Evolutionary conservation across 2,113 vertebrate genomes (phyloP), one percentile per base, ranked within the genome.

Genomic region (Alosa alosa): DNA sequence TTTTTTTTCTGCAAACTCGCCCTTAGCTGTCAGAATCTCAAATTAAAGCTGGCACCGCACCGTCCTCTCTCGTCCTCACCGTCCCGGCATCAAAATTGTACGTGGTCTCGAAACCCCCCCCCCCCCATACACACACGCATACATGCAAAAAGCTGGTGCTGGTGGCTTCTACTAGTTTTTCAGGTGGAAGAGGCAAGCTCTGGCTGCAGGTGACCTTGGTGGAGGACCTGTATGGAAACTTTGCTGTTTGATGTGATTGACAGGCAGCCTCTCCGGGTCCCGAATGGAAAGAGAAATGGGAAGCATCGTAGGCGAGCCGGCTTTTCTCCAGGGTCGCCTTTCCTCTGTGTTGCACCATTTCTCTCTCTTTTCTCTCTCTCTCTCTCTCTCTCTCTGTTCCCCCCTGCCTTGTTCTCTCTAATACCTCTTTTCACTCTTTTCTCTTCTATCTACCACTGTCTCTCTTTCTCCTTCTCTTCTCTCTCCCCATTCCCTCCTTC

Each of bases 11-110:
- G 9, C 50, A 85, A 17, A 46, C 36, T 68, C 20, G 72, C 81
- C 84, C 86, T 78, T 81, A 85, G 83, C 84, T 86, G 39, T 90
- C 86, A 87, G 87, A 88, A 88, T 83, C 84, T 81, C 55, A 81
- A 88, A 89, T 88, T 46, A 85, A 87, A 86, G 81, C 18, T 86
- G 81, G 82, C 82, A 75, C 25, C 44, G 31, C 25, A 0, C 68
- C 44, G 44, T 81, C 47, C 49, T 81, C 20, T 78, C 31, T 44
- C 44, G 44, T 81, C 47, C 49, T 81, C 20, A 41, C 31, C 41
- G 41, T 4, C 72, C 31, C 13, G 31, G 72, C 72, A 78, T 78
- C 64, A 72, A 36, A 36, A 36, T 36, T 72, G 64, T 36, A 36
- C 64, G 9, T 36, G 10, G 2, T 31, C 31, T 31, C 1, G 6